These are phyloP conservation scores for Oreochromis mossambicus DNA, from an alignment of 2,797 vertebrate genomes.

Conservation along the genomic window DNA sequence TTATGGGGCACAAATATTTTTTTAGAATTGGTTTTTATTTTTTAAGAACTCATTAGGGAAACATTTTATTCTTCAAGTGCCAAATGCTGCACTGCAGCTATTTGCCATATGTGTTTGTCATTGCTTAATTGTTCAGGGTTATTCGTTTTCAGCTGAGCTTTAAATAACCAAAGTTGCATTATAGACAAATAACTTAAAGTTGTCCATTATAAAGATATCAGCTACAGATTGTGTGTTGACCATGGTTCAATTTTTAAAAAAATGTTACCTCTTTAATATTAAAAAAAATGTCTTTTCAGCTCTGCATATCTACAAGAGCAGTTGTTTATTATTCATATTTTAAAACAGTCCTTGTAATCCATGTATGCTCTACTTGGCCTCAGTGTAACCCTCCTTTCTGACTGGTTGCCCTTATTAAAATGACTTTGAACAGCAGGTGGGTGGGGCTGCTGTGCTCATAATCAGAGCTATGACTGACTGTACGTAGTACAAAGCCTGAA, in stretches of 20 bases:
- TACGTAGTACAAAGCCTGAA: background rate
- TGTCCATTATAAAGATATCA: background rate
- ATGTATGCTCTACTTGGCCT: background rate
- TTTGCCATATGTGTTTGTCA: background rate
- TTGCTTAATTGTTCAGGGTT: background rate
- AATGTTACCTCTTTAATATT: background rate
- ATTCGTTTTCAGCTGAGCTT: background rate
- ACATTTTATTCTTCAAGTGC: background rate
- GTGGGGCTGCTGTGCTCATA: background rate
- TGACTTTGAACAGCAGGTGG: background rate
- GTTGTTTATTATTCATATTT: background rate
- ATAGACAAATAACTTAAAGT: background rate
- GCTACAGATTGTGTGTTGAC: background rate
- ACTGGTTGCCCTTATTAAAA: background rate
- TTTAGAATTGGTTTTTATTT: background rate
- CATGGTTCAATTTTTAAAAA: background rate
- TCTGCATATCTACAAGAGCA: background rate
- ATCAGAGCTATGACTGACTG: background rate
- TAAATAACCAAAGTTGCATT: background rate
- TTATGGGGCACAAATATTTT: background rate
- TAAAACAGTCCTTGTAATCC: background rate
- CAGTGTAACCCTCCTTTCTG: background rate
- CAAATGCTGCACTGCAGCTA: background rate
- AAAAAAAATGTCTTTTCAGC: background rate
- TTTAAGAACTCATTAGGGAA: background rate